Conservation (phyloP, 2,113 vertebrate genomes). For the Enhydra lutris region DNA sequence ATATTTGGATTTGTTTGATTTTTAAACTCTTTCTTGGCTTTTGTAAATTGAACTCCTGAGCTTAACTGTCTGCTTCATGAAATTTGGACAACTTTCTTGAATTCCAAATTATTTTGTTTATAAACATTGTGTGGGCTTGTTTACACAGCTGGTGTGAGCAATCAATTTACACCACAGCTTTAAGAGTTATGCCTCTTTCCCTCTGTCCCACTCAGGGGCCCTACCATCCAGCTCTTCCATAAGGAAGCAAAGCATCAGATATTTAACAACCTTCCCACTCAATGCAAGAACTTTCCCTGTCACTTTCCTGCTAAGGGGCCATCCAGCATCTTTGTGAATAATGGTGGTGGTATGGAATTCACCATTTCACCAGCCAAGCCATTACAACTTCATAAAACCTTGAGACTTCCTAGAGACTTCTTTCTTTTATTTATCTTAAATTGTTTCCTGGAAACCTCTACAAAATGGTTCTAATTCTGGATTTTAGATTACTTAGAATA, state of each 20-base stretch:
- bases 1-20: background rate
- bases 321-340: background rate
- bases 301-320: background rate
- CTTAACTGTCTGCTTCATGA: background rate
- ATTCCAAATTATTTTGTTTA: background rate
- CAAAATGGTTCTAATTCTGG: background rate
- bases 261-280: background rate
- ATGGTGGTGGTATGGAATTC: background rate
- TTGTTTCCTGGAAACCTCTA: background rate
- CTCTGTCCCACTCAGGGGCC: background rate
- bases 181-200: background rate
- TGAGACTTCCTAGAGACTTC: background rate
- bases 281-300: background rate
- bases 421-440: background rate
- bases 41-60: background rate
- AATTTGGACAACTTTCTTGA: background rate
- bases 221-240: background rate
- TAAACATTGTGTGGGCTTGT: background rate
- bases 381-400: background rate
- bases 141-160: background rate
- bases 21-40: conserved; percentile 3
- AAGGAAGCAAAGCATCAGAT: background rate
- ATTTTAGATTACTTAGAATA: background rate
- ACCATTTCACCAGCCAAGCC: background rate
- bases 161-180: background rate